These are phyloP conservation scores for Coptotermes formosanus DNA, from an alignment of 1,140 invertebrate species.

Conservation along the genomic window DNA sequence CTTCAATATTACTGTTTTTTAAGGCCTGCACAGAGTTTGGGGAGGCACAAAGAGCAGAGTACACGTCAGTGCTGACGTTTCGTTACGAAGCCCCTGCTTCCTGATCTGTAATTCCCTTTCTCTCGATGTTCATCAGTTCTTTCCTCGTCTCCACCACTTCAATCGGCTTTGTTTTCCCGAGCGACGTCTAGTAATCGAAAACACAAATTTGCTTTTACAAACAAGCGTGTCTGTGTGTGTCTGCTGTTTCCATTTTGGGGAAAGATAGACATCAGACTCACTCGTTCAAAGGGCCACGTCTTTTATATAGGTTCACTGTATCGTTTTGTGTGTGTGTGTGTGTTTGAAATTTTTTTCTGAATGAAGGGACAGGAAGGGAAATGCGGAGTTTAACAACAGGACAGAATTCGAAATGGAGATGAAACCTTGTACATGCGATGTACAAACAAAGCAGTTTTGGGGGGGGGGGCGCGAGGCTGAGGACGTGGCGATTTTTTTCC, in stretches of 20 bases:
- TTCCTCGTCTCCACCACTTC: not conserved
- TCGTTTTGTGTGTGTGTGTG: not conserved
- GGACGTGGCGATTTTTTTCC: no score
- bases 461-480: no score
- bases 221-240: not conserved
- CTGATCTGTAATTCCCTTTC: conserved; percentile 17
- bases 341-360: not conserved
- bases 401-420: not conserved
- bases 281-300: not conserved
- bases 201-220: conserved; percentile 19
- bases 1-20: conserved; percentile 12
- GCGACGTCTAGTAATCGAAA: conserved; percentile 14
- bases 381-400: not conserved
- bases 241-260: not conserved
- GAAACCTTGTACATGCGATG: not conserved
- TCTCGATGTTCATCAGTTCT: conserved; percentile 13
- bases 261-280: not conserved
- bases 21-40: not conserved
- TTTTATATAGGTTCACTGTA: not conserved
- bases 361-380: not conserved
- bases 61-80: not conserved
- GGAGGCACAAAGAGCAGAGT: conserved; percentile 11
- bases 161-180: conserved; percentile 14
- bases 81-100: not conserved
- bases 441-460: conserved; percentile 4